A percentile compares a stretch with the other conserved stretches of the same genome.
phyloP scores from a whole-genome alignment of 1,140 invertebrate genomes.

The Pachyrhynchus sulphureomaculatus region DNA sequence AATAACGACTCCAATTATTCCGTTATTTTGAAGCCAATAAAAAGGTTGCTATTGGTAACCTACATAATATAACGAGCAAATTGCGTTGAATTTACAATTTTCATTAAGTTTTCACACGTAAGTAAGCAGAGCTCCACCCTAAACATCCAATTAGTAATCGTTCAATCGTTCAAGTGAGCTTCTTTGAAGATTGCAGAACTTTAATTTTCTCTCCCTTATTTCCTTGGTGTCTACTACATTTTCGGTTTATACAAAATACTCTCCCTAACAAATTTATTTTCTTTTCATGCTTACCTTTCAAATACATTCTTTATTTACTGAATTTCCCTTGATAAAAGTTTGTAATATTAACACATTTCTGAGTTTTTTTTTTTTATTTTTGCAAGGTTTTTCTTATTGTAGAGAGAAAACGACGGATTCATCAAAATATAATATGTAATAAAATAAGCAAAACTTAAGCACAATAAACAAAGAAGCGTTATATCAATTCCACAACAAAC shows the following conservation, averaged over 20 bases:
- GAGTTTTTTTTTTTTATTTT: not conserved
- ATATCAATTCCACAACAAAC: too few relatives aligned
- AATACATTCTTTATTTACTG: conserved; percentile 9
- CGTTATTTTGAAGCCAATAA: conserved; percentile 3
- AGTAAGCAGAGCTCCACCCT: not conserved
- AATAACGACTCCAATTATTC: too few relatives aligned
- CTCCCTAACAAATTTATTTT: conserved; percentile 10
- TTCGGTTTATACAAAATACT: conserved; percentile 11
- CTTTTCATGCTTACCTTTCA: conserved; percentile 10
- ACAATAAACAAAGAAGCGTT: too few relatives aligned
- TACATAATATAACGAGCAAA: conserved; percentile 2
- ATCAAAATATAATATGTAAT: too few relatives aligned
- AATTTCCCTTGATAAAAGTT: not conserved
- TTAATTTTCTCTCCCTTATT: conserved; percentile 8
- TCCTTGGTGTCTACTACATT: conserved; percentile 6
- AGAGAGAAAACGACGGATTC: too few relatives aligned
- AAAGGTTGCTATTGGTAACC: not conserved
- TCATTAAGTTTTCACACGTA: conserved; percentile 19
- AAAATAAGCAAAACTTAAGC: too few relatives aligned
- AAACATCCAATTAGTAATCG: conserved; percentile 22
- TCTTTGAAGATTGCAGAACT: conserved; percentile 18
- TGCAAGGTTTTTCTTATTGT: not conserved
- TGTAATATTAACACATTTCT: conserved; percentile 2
- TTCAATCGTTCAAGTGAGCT: conserved; percentile 16
- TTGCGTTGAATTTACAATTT: conserved; percentile 1